A percentile compares a stretch with the other conserved stretches of the same genome.
Evolutionary conservation across 2,113 vertebrate species (phyloP).

Genomic region (Sinocyclocheilus anophthalmus): DNA sequence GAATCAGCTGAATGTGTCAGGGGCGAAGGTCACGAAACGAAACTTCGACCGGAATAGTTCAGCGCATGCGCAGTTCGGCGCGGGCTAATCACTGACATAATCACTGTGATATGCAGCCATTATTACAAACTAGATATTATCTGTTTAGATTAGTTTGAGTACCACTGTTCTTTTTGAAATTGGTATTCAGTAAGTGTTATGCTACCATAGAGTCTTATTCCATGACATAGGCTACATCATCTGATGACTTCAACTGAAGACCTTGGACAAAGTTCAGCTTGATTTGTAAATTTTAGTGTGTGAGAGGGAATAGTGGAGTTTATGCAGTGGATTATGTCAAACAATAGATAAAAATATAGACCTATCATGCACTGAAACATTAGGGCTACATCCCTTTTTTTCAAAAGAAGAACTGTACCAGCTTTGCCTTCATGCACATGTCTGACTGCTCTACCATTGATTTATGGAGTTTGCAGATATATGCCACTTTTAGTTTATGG

Average conservation of each 20-base stretch:
- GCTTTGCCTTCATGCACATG: too few relatives aligned
- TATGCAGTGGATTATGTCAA: background rate
- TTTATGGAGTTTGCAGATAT: background rate
- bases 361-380: too few relatives aligned
- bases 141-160: background rate
- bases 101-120: too few relatives aligned
- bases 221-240: background rate
- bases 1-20: background rate
- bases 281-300: background rate
- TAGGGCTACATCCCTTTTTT: too few relatives aligned
- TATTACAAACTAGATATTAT: background rate
- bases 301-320: background rate
- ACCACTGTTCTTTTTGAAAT: background rate
- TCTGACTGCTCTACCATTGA: too few relatives aligned
- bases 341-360: background rate
- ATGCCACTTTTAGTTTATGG: background rate
- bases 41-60: background rate
- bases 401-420: too few relatives aligned
- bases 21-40: background rate
- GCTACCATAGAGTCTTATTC: background rate
- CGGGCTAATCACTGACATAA: too few relatives aligned
- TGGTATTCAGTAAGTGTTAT: background rate
- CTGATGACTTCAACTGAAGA: background rate
- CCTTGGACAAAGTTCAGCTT: slow-evolving; percentile 38
- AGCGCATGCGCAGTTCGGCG: slow-evolving; percentile 9